These are phyloP conservation scores for Polypterus senegalus DNA, from an alignment of 2,113 vertebrate genomes.

Conservation along the genomic window DNA sequence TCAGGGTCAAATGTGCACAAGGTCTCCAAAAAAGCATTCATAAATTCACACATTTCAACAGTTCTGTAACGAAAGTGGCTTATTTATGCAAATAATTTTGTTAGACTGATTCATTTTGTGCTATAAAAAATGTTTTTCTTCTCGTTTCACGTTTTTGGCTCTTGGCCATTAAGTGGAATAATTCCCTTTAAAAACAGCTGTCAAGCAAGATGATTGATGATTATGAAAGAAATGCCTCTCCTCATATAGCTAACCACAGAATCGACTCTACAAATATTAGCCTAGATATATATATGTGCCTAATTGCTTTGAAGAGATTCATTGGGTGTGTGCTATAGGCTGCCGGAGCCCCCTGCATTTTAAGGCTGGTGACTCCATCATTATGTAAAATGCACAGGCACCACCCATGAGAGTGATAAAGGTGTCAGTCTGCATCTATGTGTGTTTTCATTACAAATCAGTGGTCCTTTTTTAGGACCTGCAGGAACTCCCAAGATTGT, in stretches of 20 bases:
- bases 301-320: conserved; percentile 6
- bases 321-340: no score
- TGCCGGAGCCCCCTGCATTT: not conserved
- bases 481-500: no score
- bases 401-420: not conserved
- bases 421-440: not conserved
- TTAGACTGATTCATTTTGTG: no score
- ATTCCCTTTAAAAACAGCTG: conserved; percentile 2
- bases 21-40: no score
- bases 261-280: conserved; percentile 2
- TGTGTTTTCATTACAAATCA: not conserved
- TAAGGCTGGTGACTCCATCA: not conserved
- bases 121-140: no score
- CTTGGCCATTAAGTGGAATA: not conserved
- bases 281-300: conserved; percentile 1
- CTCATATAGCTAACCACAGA: conserved; percentile 1
- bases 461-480: not conserved
- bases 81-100: no score
- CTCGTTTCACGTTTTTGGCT: not conserved
- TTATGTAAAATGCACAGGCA: no score
- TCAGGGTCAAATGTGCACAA: no score
- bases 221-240: not conserved
- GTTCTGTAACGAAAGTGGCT: no score
- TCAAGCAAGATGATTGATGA: conserved; percentile 3
- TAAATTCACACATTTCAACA: no score